phyloP scores from a whole-genome alignment of 2,113 vertebrate species.

The Nanorana parkeri region DNA sequence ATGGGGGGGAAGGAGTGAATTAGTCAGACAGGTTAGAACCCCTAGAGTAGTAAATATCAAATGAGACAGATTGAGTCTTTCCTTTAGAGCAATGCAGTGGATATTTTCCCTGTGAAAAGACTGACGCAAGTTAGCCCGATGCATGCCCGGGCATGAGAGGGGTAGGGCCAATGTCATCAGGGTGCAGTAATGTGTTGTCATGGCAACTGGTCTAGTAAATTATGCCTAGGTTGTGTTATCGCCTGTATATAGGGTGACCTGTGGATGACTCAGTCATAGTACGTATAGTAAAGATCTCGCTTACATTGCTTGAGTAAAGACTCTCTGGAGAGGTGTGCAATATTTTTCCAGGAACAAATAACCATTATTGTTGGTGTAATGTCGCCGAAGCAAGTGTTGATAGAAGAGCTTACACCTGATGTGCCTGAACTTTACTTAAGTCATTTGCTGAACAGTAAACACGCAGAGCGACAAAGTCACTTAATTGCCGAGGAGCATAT shows the following conservation, averaged over 20 bases:
- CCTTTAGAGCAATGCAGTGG: background rate
- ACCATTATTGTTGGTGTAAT: too few relatives aligned
- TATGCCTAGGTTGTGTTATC: background rate
- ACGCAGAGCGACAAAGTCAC: too few relatives aligned
- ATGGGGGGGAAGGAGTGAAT: background rate
- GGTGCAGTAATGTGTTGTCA: constrained; percentile 12
- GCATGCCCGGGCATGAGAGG: background rate
- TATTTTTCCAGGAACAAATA: too few relatives aligned
- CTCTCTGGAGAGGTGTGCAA: constrained; percentile 4
- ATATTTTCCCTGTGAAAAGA: background rate
- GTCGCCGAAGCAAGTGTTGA: too few relatives aligned
- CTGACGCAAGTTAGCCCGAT: background rate
- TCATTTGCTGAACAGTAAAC: too few relatives aligned
- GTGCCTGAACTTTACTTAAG: too few relatives aligned
- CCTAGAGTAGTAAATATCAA: background rate
- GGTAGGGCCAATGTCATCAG: background rate
- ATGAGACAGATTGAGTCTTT: background rate
- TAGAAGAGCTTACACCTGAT: too few relatives aligned
- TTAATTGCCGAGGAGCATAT: too few relatives aligned
- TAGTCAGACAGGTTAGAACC: background rate
- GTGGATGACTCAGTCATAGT: constrained; percentile 16
- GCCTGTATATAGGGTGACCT: constrained; percentile 9
- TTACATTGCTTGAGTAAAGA: constrained; percentile 10
- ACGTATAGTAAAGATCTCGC: background rate
- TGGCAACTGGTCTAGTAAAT: background rate